Conservation (phyloP, 2,797 vertebrate species). For the Enteromius viviparus region DNA sequence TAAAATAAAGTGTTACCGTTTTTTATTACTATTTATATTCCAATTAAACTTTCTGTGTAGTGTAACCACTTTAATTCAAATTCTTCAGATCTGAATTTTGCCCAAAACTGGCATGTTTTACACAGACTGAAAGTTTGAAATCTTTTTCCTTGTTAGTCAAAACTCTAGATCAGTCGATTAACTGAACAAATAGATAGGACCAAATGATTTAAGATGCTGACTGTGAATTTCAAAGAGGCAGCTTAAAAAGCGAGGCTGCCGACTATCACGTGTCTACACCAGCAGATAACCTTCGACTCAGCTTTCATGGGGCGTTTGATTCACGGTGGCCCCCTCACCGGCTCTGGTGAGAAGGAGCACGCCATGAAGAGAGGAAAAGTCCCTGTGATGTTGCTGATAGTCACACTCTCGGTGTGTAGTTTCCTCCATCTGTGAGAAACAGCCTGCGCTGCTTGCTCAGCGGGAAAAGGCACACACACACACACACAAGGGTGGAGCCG, state of each 20-base stretch:
- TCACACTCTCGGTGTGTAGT: constrained; percentile 54
- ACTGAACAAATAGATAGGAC: constrained; percentile 38
- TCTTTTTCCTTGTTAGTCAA: constrained; percentile 40
- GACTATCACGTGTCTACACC: constrained; percentile 38
- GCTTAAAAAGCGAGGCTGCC: constrained; percentile 31
- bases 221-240: constrained; percentile 33
- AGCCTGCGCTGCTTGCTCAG: constrained; percentile 29
- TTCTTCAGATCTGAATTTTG: constrained; percentile 6
- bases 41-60: background rate
- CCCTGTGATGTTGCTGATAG: constrained; percentile 55
- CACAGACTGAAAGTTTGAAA: constrained; percentile 8
- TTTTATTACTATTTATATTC: background rate
- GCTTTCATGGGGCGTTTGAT: constrained; percentile 45
- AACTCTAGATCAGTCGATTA: constrained; percentile 49
- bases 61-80: constrained; percentile 11
- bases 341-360: constrained; percentile 40
- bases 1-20: no score
- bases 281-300: constrained; percentile 43
- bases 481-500: constrained; percentile 45
- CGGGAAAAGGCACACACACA: constrained; percentile 36
- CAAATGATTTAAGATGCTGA: constrained; percentile 46
- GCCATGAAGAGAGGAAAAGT: constrained; percentile 40
- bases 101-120: background rate
- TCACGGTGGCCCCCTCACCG: constrained; percentile 32
- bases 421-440: constrained; percentile 57